Conservation (phyloP, 2,113 vertebrate species). For the Elephas maximus region DNA sequence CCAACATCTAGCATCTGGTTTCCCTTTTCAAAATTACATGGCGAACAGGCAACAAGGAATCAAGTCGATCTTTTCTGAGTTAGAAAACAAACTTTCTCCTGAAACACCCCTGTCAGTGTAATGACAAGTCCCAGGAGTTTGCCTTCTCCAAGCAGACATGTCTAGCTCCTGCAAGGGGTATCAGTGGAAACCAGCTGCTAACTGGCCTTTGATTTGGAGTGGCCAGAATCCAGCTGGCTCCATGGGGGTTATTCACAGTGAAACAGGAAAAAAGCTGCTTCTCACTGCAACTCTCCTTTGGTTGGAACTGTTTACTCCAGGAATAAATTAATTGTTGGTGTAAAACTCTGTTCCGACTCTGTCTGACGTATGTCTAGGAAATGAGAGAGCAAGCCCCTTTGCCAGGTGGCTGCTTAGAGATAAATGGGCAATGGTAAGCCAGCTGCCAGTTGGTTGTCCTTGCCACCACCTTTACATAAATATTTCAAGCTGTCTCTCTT, state of each 20-base stretch:
- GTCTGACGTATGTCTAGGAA: slow-evolving; percentile 25
- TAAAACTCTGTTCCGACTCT: slow-evolving; percentile 57
- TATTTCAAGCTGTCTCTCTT: slow-evolving; percentile 63
- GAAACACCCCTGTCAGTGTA: background rate
- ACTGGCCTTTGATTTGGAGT: slow-evolving; percentile 44
- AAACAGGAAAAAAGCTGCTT: slow-evolving; percentile 49
- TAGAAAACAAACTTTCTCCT: slow-evolving; percentile 20
- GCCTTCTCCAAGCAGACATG: background rate
- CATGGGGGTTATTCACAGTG: slow-evolving; percentile 2
- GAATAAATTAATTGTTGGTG: slow-evolving; percentile 46
- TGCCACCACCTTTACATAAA: slow-evolving; percentile 49
- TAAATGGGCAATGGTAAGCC: slow-evolving; percentile 56
- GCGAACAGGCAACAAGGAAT: slow-evolving; percentile 41
- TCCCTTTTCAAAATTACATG: slow-evolving; percentile 58
- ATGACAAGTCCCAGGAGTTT: slow-evolving; percentile 10
- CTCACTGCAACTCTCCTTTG: background rate
- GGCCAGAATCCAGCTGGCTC: slow-evolving; percentile 23
- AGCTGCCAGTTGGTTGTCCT: slow-evolving; percentile 22
- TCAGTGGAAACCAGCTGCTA: slow-evolving; percentile 41
- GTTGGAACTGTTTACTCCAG: slow-evolving; percentile 44
- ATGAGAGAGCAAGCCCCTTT: slow-evolving; percentile 27
- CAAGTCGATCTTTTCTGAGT: background rate
- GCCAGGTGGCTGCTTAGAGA: slow-evolving; percentile 62
- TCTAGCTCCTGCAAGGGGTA: background rate
- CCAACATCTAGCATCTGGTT: slow-evolving; percentile 49